Conservation (phyloP, 92 coral and sea anemone genomes). For the Pocillopora grandis region DNA sequence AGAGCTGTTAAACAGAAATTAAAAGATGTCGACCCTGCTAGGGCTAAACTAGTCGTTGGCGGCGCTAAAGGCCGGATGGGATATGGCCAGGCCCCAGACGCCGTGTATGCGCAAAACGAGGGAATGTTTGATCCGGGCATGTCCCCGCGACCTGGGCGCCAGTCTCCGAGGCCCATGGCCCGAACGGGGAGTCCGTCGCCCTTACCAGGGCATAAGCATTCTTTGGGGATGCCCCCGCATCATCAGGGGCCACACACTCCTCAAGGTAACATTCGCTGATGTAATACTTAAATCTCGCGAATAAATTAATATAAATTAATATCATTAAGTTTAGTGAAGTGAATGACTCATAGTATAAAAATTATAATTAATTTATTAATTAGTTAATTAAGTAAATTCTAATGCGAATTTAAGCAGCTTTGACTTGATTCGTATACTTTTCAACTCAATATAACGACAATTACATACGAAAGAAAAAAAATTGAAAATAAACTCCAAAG, state of each 20-base stretch:
- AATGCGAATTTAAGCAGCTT: no score
- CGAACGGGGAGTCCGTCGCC: slow-evolving; percentile 59
- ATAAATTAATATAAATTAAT: background rate
- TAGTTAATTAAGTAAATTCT: no score
- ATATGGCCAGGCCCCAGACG: slow-evolving; percentile 86
- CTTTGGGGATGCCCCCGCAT: slow-evolving; percentile 53
- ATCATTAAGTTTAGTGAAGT: background rate
- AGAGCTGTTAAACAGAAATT: slow-evolving; percentile 73
- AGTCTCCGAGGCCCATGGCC: slow-evolving; percentile 63
- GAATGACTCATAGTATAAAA: background rate
- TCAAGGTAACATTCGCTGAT: slow-evolving; percentile 35
- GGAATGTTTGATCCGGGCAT: slow-evolving; percentile 69
- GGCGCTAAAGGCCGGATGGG: slow-evolving; percentile 85
- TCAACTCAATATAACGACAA: no score
- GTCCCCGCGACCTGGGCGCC: slow-evolving; percentile 85
- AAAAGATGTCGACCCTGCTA: slow-evolving; percentile 66
- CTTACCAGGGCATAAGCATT: slow-evolving; percentile 61
- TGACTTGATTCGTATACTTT: no score
- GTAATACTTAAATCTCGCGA: background rate
- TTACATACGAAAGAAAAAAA: no score
- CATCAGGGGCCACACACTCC: slow-evolving; percentile 41
- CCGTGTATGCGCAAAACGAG: slow-evolving; percentile 51
- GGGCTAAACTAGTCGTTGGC: slow-evolving; percentile 79
- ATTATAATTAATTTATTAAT: no score
- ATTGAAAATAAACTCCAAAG: no score